Evolutionary conservation across 1,140 invertebrate genomes (phyloP).

Genomic region (Bacillus rossius): DNA sequence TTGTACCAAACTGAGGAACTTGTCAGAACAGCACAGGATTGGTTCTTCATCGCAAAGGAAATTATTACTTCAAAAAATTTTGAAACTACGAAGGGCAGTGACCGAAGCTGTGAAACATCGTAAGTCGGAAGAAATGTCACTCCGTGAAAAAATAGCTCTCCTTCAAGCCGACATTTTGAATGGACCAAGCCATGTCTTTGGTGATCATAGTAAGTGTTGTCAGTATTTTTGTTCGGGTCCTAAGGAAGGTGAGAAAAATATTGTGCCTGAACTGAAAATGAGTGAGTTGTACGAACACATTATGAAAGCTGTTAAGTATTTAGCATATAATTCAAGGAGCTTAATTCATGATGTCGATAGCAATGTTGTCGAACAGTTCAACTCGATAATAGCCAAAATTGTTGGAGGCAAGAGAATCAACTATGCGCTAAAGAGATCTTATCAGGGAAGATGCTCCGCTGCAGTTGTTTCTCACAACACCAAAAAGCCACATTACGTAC

Average conservation of each 20-base stretch:
- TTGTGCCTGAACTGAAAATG: slow-evolving; percentile 14
- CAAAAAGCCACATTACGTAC: slow-evolving; percentile 1
- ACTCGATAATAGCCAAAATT: slow-evolving; percentile 12
- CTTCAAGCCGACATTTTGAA: slow-evolving; percentile 31
- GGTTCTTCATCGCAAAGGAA: not conserved
- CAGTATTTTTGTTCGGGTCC: slow-evolving; percentile 24
- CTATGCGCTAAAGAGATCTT: slow-evolving; percentile 11
- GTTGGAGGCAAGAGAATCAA: slow-evolving; percentile 19
- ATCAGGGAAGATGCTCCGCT: slow-evolving; percentile 9
- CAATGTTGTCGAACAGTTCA: slow-evolving; percentile 19
- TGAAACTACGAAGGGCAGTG: slow-evolving; percentile 18
- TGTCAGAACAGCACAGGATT: slow-evolving; percentile 7
- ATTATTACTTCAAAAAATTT: slow-evolving; percentile 16
- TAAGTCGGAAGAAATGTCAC: not conserved
- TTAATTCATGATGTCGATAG: slow-evolving; percentile 13
- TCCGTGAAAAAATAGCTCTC: slow-evolving; percentile 8
- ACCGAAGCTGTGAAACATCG: slow-evolving; percentile 14
- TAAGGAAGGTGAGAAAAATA: slow-evolving; percentile 22
- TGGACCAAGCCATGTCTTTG: slow-evolving; percentile 35
- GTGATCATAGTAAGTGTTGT: slow-evolving; percentile 31
- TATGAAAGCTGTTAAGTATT: slow-evolving; percentile 8
- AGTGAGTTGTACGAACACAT: slow-evolving; percentile 10
- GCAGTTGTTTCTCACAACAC: slow-evolving; percentile 20
- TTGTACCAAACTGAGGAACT: slow-evolving; percentile 20
- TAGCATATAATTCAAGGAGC: slow-evolving; percentile 4